Evolutionary conservation across 2,797 vertebrate genomes (phyloP), one percentile per base, ranked within the genome.

Genomic region (Pelochelys cantorii): DNA sequence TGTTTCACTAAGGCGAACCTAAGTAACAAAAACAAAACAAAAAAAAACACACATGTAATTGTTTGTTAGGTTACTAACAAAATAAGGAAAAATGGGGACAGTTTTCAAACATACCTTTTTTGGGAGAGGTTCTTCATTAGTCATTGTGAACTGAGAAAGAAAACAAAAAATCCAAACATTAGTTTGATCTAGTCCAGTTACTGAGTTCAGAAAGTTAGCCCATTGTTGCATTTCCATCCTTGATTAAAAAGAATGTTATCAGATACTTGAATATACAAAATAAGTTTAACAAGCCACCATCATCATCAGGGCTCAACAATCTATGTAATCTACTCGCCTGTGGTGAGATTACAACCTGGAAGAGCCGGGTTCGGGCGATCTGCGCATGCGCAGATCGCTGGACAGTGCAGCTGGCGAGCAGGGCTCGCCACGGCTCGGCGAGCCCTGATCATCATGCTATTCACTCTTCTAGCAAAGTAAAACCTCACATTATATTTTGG

Each of bases 41-140:
- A 79, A 74, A 7, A 34, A 48, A 2, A 81, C 34, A 10, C 25
- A 93, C 53, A 94, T 11, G 95, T 95, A 83, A 1, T 68, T 83
- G 53, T n/a, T 71, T 87, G 82, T 93, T 74, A 22, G 53, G 93
- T 29, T 74, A 92, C 57, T 31, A 4, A 8, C 68, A 29, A 23
- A 18, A 4, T 52, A 48, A 87, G 57, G 60, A 77, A 17, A 54
- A 31, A 55, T 5, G 68, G 75, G n/a, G 91, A 60, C 34, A 71
- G 86, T 62, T 93, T 90, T 93, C 85, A 65, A 93, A 91, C 97
- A 98, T 97, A 99, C 99, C 99, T 99, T 99, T 98, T 99, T 99
- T 86, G 99, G 99, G 71, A 99, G 99, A 98, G 99, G 99, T 98
- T 99, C 99, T 98, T 99, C 99, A 98, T 99, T 99, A 96, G 99